Base-by-base conservation (phyloP, 2,797 vertebrate genomes). In the Xenops minutus region DNA sequence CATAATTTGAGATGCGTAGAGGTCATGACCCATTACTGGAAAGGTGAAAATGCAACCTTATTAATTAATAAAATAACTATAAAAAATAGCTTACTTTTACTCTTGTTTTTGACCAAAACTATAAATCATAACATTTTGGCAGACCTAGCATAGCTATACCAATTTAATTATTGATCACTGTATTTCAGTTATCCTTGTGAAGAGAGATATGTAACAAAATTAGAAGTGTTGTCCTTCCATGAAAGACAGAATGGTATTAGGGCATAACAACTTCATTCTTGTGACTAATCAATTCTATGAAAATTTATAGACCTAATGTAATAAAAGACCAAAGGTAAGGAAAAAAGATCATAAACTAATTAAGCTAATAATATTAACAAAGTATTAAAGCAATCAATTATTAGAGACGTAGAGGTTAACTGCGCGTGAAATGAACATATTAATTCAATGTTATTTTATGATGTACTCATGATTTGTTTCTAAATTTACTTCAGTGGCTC, bases 341-440 rank as follows among this genome's bases (percentile, higher is more conserved):
- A 85, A 74, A 73, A 94, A 68, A 85, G 66, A 78, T 62, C 63
- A 84, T 94, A 93, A 94, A 92, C 56, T 92, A 86, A 93, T 91
- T 75, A 96, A 96, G 96, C 63, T 93, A 96, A 91, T 94, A 92
- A 55, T 88, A 95, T 81, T 96, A 95, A 67, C 61, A 88, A 92
- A 85, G 55, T 91, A 96, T 88, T 95, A 80, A 91, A 81, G 88
- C 73, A 93, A 92, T 92, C 37, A 93, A 86, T 96, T 97, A 92
- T 85, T 92, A 71, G 67, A 86, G 89, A 78, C 19, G 22, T 95
- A 85, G 95, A 96, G 90, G 91, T 83, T 95, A 97, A 94, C 91
- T 89, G 56, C 32, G 92, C 78, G 3, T 96, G 92, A 97, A 97
- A 96, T 96, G 37, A 96, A 82, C 76, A 69, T 84, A 84, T 46